Percentiles rank a stretch among this genome's conserved stretches.
Evolutionary conservation across 2,113 vertebrate genomes (phyloP).

Genomic region (Ochotona princeps): DNA sequence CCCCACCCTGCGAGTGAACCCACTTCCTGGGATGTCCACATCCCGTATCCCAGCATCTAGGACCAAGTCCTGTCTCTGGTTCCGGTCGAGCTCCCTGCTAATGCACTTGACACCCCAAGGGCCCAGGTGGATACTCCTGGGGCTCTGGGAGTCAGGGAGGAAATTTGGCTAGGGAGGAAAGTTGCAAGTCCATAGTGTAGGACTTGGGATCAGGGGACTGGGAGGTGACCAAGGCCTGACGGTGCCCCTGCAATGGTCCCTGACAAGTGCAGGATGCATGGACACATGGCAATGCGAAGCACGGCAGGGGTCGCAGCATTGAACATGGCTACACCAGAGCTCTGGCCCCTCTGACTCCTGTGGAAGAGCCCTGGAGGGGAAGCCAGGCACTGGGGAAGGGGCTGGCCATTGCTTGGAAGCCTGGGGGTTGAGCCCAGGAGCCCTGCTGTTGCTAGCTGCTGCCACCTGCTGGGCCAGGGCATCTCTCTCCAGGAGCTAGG

Average conservation of each 20-base stretch:
- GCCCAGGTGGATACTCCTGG: not conserved
- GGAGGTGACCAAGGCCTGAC: not conserved
- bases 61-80: too few species aligned
- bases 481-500: too few species aligned
- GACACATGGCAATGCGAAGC: not conserved
- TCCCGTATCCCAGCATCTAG: too few species aligned
- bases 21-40: too few species aligned
- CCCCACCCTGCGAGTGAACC: too few species aligned
- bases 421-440: not conserved
- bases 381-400: not conserved
- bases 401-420: too few species aligned
- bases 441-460: constrained; percentile 25
- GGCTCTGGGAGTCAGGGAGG: not conserved
- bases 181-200: not conserved
- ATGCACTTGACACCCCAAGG: too few species aligned
- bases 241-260: not conserved
- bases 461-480: constrained; percentile 66
- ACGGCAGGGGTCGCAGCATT: not conserved
- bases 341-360: not conserved
- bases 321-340: not conserved
- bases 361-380: not conserved
- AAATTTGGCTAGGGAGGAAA: not conserved
- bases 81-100: too few species aligned
- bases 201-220: not conserved
- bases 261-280: not conserved